Base-by-base conservation (phyloP, 2,888 invertebrate genomes). In the Sialis lutaria region DNA sequence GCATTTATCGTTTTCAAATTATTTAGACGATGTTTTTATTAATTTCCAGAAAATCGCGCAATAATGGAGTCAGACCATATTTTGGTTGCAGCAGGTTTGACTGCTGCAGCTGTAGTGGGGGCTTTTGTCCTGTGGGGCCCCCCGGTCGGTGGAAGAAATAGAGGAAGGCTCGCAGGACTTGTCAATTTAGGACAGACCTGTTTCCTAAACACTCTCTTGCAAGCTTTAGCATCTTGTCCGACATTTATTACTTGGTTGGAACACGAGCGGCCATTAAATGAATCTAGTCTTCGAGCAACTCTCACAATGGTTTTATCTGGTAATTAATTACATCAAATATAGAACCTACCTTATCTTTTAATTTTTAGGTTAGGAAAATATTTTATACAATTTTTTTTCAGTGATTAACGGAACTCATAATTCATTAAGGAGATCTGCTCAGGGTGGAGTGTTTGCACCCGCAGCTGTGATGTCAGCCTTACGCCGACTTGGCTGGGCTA, bases 161-260 rank as follows among this genome's bases (percentile, higher is more conserved):
- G 77, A 56, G 88, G 87, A 22, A 79, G 84, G 61, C 75, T 88
- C 46, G 79, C 84, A 31, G 95, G 93, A 6, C 72, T 95, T 35
- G 83, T 85, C 54, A 95, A 95, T 68, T 73, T 92, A 52, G 93
- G 93, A 40, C 82, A 87, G 55, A 91, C 92, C 1, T 95, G 95
- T 64, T 95, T 93, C 62, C 68, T 95, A 47, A 95, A 95, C 67
- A 86, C 92, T 0, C 68, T 93, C 42, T 69, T 95, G 31, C 95
- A 95, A 68, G 86, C 90, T 2, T 67, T 93, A 53, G 88, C 92
- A 30, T 84, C 91, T 4, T 89, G 89, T 62, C 83, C 88, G 35
- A 77, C 77, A 50, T 86, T 93, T 59, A 75, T 84, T 49, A 74
- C 75, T 9, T 95, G 93, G 93, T 67, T 93, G 33, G 76, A 78